Evolutionary conservation across 2,888 invertebrate genomes (phyloP).

Genomic region (Pristionchus maxplancki): DNA sequence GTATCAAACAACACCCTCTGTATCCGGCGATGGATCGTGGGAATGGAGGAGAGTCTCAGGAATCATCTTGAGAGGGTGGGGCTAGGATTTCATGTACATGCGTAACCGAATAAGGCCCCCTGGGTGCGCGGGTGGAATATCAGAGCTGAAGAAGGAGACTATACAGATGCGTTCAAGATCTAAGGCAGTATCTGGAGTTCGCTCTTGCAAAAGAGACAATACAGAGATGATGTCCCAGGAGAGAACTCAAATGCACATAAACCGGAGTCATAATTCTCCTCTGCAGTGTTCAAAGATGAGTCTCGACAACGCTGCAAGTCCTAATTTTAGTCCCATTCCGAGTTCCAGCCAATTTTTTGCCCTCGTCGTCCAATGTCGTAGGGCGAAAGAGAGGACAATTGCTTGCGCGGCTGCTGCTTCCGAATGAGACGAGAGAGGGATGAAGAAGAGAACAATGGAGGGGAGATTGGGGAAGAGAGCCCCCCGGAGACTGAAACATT

Average conservation of each 20-base stretch:
- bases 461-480: slow-evolving; percentile 23
- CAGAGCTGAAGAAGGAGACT: background rate
- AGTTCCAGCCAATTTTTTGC: background rate
- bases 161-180: background rate
- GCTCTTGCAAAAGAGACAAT: background rate
- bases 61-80: slow-evolving; percentile 31
- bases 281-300: background rate
- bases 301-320: background rate
- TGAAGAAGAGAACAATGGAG: slow-evolving; percentile 11
- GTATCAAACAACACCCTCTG: background rate
- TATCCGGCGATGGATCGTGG: background rate
- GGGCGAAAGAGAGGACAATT: background rate
- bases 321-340: background rate
- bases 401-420: background rate
- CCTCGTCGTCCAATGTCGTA: background rate
- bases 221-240: background rate
- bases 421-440: slow-evolving; percentile 40
- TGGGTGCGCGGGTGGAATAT: slow-evolving; percentile 9
- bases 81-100: slow-evolving; percentile 18
- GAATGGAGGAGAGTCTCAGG: background rate
- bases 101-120: background rate
- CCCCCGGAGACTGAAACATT: slow-evolving; percentile 13
- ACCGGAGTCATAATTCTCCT: background rate
- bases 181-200: background rate
- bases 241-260: background rate